phyloP scores from a whole-genome alignment of 2,113 vertebrate species.

The Galemys pyrenaicus region DNA sequence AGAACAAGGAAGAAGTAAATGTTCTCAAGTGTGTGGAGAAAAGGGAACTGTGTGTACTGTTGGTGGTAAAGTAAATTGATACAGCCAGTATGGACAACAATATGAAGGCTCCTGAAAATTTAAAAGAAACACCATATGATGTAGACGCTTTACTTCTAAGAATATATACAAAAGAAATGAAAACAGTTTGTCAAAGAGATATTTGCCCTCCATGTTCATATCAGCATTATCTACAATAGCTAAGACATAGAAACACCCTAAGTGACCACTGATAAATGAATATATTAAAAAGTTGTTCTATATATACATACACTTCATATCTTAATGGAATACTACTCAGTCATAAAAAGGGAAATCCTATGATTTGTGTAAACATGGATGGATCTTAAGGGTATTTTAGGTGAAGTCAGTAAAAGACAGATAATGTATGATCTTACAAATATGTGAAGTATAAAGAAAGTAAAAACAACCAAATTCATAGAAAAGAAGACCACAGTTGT shows the following conservation, averaged over 20 bases:
- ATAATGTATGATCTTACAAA: not conserved
- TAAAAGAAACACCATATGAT: not conserved
- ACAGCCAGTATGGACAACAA: not conserved
- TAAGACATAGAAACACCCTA: not conserved
- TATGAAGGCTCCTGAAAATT: not conserved
- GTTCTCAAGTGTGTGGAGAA: not conserved
- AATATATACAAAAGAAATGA: not conserved
- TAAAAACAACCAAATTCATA: not conserved
- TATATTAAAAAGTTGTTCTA: not conserved
- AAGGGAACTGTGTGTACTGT: not conserved
- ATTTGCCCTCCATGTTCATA: not conserved
- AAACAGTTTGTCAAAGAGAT: not conserved
- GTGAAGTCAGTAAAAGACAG: not conserved
- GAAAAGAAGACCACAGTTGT: not conserved
- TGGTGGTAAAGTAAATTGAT: not conserved
- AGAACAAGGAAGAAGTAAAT: not conserved
- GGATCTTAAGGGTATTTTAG: not conserved
- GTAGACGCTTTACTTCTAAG: not conserved
- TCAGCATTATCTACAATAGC: not conserved
- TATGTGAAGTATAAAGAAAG: not conserved
- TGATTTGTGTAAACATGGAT: not conserved
- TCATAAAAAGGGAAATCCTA: not conserved
- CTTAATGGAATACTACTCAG: not conserved
- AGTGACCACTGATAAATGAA: not conserved
- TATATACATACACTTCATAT: not conserved